Percentiles rank a stretch among this genome's conserved stretches.
Evolutionary conservation across 2,888 invertebrate species (phyloP).

Genomic region (Agonopterix alstromeriana): DNA sequence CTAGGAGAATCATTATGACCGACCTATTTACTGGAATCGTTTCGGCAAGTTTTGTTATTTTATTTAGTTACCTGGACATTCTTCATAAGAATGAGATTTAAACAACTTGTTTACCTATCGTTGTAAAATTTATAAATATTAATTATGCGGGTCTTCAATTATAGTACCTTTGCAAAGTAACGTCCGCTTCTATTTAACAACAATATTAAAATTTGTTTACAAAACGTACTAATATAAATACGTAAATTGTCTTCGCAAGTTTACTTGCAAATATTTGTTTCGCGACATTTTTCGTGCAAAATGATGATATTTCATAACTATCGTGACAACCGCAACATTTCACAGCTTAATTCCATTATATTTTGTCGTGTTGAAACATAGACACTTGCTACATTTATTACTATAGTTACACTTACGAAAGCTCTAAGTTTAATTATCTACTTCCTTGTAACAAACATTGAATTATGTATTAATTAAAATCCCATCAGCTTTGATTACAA

Average conservation of each 20-base stretch:
- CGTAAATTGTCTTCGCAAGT: not conserved
- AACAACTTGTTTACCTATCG: not conserved
- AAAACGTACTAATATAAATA: not conserved
- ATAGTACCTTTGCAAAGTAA: too few species aligned
- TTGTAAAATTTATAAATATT: too few species aligned
- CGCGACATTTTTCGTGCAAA: constrained; percentile 34
- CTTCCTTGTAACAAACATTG: too few species aligned
- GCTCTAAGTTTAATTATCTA: not conserved
- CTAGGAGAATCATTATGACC: constrained; percentile 27
- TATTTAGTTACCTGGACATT: too few species aligned
- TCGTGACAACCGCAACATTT: constrained; percentile 53
- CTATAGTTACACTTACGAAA: too few species aligned
- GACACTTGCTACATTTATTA: not conserved
- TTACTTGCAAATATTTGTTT: not conserved
- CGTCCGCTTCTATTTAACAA: too few species aligned
- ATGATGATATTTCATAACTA: constrained; percentile 37
- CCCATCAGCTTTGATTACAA: too few species aligned
- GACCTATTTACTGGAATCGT: constrained; percentile 35
- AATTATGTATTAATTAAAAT: too few species aligned
- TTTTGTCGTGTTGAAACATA: constrained; percentile 30
- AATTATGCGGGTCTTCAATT: too few species aligned
- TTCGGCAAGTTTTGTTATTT: constrained; percentile 6
- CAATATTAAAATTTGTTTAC: too few species aligned
- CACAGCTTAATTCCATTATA: constrained; percentile 41
- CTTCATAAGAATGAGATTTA: not conserved